Evolutionary conservation across 2,797 vertebrate species (phyloP), one percentile per base, ranked within the genome.

Genomic region (Pseudotriccus pelzelni): DNA sequence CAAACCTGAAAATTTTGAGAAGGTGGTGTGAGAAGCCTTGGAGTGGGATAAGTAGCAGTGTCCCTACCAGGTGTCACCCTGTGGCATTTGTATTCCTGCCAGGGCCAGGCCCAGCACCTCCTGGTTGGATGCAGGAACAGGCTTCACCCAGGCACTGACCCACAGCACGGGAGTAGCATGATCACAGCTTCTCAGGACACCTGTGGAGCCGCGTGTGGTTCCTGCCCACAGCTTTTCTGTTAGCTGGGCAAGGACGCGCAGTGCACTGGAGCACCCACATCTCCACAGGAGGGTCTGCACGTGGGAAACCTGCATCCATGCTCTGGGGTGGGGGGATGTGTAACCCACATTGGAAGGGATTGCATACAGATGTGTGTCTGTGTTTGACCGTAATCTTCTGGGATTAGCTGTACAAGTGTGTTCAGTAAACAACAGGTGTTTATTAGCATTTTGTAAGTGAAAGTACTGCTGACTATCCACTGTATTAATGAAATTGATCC

Each of bases 131-230:
- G 2, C 23, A 46, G 56, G 27, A 36, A 2, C 9, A 81, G 32
- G 9, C 4, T 74, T 36, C 14, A n/a, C 10, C 12, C 41, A 47
- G 32, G 3, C 32, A 9, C 11, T 12, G 14, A 39, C 14, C 11
- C 24, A 39, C 14, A 28, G 8, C 2, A 7, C 25, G 27, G 25
- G 32, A 64, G 36, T 1, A 7, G 21, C 20, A 9, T 0, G n/a
- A 3, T 22, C 20, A 44, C 18, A 64, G 0, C 27, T 50, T 50
- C 17, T 13, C 20, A 52, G 55, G 36, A 14, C 11, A 4, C 1
- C 1, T 6, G 12, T 2, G 9, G 12, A 22, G 7, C 10, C 3
- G 3, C 1, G 0, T 0, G 0, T 18, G 27, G 1, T 24, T 43
- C 16, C 50, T 62, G 9, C 17, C 47, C 16, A 3, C 3, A 6